phyloP scores from a whole-genome alignment of 2,113 vertebrate genomes.

The Salvelinus alpinus region DNA sequence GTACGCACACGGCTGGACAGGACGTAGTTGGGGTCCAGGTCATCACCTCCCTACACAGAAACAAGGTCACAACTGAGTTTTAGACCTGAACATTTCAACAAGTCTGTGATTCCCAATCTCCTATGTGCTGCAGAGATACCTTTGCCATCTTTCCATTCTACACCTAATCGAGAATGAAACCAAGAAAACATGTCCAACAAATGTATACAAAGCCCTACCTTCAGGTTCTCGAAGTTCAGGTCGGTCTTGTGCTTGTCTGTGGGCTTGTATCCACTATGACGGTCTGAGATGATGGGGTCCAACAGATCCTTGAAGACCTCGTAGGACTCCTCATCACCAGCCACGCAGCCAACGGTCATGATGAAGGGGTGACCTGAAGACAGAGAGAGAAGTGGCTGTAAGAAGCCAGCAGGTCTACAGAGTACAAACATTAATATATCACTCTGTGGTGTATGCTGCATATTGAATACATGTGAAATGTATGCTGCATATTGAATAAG shows the following conservation, averaged over 20 bases:
- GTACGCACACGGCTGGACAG: constrained; percentile 91
- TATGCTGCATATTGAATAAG: no score
- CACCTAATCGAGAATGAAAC: constrained; percentile 62
- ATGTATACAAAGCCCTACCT: constrained; percentile 67
- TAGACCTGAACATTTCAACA: constrained; percentile 1
- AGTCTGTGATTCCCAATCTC: neutral
- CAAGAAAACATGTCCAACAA: neutral
- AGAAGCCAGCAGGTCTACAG: neutral
- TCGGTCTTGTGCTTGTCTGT: constrained; percentile 93
- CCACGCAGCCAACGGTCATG: constrained; percentile 94
- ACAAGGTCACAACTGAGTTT: neutral
- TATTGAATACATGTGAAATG: no score
- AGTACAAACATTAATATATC: no score
- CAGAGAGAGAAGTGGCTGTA: neutral
- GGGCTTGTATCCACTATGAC: constrained; percentile 88
- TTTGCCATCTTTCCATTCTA: no score
- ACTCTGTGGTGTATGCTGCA: neutral
- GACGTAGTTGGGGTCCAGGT: constrained; percentile 90
- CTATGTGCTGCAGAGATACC: no score
- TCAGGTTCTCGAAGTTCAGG: constrained; percentile 92
- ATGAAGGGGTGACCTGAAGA: constrained; percentile 89
- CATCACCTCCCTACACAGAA: constrained; percentile 82
- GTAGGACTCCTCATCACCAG: constrained; percentile 90
- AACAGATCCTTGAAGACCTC: constrained; percentile 86
- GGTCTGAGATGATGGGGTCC: constrained; percentile 87